Percentiles rank a stretch among this genome's conserved stretches.
phyloP scores from a whole-genome alignment of 2,888 invertebrate species.

The Agelastica alni region DNA sequence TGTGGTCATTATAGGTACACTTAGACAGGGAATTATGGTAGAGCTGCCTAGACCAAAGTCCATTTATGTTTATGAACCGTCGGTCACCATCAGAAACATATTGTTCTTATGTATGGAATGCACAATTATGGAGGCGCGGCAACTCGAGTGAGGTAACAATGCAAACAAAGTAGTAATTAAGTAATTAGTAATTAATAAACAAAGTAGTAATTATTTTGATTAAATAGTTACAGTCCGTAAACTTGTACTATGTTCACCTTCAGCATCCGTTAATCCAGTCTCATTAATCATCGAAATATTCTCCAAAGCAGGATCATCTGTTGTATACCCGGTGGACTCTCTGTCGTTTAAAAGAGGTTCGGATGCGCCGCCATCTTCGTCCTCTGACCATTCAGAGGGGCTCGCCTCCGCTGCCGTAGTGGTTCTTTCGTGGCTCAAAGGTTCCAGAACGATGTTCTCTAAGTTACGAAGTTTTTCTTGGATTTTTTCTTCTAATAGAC shows the following conservation, averaged over 20 bases:
- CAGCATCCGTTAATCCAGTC: slow-evolving; percentile 84
- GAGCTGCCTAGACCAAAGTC: no score
- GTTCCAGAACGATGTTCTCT: slow-evolving; percentile 39
- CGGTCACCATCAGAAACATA: neutral
- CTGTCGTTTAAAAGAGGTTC: slow-evolving; percentile 61
- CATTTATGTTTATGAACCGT: no score
- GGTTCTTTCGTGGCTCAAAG: slow-evolving; percentile 31
- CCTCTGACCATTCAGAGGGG: slow-evolving; percentile 82
- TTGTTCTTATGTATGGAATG: no score
- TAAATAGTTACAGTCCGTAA: no score
- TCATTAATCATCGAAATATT: slow-evolving; percentile 85
- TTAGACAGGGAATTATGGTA: no score
- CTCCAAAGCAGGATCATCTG: slow-evolving; percentile 84
- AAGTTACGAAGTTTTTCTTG: slow-evolving; percentile 53
- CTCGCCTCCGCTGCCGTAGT: slow-evolving; percentile 63
- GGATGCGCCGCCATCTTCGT: slow-evolving; percentile 68
- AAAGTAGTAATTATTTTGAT: no score
- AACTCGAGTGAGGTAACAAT: no score
- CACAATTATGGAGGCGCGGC: no score
- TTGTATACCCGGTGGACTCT: slow-evolving; percentile 82
- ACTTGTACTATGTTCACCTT: slow-evolving; percentile 60
- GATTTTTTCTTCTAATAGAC: slow-evolving; percentile 57
- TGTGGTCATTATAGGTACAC: no score
- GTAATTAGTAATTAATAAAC: no score
- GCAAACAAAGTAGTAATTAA: no score